Conservation (phyloP, 2,113 vertebrate genomes). For the Cercopithecus mona region DNA sequence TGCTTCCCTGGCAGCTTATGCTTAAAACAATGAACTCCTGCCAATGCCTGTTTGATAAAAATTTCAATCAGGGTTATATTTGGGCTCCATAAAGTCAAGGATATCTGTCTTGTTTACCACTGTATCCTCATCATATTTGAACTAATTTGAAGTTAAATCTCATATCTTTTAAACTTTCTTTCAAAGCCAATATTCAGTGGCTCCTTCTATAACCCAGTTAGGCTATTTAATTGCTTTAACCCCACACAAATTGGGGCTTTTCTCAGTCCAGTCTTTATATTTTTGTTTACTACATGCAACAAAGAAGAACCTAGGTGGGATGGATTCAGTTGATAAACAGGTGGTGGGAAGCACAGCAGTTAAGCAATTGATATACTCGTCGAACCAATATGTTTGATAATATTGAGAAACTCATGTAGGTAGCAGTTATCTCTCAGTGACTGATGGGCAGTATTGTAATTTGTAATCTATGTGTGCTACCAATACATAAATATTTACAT, state of each 20-base stretch:
- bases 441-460: not conserved
- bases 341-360: not conserved
- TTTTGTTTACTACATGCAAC: not conserved
- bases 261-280: not conserved
- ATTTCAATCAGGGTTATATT: not conserved
- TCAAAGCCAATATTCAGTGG: not conserved
- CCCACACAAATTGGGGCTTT: not conserved
- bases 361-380: not conserved
- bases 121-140: not conserved
- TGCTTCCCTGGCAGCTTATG: not conserved
- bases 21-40: not conserved
- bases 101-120: not conserved
- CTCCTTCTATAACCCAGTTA: not conserved
- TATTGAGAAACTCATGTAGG: not conserved
- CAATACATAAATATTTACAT: not conserved
- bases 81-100: not conserved
- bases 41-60: not conserved
- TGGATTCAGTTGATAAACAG: not conserved
- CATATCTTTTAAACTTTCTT: not conserved
- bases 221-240: not conserved
- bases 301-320: not conserved
- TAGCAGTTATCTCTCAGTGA: not conserved
- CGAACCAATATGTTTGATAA: not conserved
- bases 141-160: constrained; percentile 7
- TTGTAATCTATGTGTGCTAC: not conserved